These are phyloP conservation scores for Dromococcyx pavoninus DNA, from an alignment of 2,797 vertebrate species.

Conservation along the genomic window DNA sequence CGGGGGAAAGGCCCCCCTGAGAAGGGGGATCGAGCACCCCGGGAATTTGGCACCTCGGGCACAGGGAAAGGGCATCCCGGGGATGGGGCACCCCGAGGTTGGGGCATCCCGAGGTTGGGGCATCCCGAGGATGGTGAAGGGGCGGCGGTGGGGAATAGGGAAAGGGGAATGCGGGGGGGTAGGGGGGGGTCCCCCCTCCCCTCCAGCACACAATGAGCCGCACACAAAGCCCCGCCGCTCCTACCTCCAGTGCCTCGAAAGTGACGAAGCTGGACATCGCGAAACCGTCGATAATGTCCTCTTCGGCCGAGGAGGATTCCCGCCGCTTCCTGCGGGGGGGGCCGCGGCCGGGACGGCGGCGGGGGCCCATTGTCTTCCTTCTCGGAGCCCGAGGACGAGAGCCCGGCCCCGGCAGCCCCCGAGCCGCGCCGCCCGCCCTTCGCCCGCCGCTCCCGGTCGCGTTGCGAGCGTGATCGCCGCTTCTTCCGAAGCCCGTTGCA, in stretches of 20 bases:
- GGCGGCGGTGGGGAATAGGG: neutral
- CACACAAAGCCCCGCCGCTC: constrained; percentile 50
- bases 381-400: constrained; percentile 85
- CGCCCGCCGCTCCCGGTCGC: constrained; percentile 84
- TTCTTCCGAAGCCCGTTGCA: constrained; percentile 89
- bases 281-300: constrained; percentile 97
- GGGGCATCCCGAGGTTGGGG: too few relatives aligned
- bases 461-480: constrained; percentile 90
- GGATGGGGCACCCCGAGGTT: too few relatives aligned
- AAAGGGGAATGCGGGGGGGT: neutral
- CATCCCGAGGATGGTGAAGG: neutral
- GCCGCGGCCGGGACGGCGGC: constrained; percentile 86
- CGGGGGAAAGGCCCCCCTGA: too few relatives aligned
- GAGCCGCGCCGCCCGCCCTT: constrained; percentile 73
- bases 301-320: constrained; percentile 91
- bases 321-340: constrained; percentile 91
- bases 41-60: too few relatives aligned
- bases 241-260: constrained; percentile 94
- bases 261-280: constrained; percentile 92
- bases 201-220: neutral
- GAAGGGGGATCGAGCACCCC: too few relatives aligned
- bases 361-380: constrained; percentile 86
- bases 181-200: neutral
- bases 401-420: constrained; percentile 75
- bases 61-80: too few relatives aligned